These are phyloP conservation scores for Anolis sagrei DNA, from an alignment of 2,113 vertebrate genomes.

Conservation along the genomic window DNA sequence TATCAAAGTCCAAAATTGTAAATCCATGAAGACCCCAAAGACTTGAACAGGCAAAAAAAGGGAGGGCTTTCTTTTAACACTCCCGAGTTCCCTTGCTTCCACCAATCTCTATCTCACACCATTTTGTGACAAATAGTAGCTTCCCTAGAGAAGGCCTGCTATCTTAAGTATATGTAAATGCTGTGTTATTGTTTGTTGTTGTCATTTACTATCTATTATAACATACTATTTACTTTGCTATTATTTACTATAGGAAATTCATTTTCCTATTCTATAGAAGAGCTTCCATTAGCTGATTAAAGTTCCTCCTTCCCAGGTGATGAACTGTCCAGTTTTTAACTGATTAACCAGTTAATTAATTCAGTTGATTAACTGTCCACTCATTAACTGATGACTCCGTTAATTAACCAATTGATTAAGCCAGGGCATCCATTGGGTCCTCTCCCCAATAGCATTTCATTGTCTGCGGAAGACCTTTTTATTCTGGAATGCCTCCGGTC, in stretches of 20 bases:
- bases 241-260: background rate
- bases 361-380: constrained; percentile 27
- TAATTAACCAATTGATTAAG: constrained; percentile 32
- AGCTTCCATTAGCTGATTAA: background rate
- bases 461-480: background rate
- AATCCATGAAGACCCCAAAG: background rate
- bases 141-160: constrained; percentile 5
- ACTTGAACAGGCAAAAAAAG: background rate
- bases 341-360: constrained; percentile 27
- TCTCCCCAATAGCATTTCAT: background rate
- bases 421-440: background rate
- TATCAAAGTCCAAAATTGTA: constrained; percentile 1
- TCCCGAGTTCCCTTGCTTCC: constrained; percentile 7
- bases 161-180: background rate
- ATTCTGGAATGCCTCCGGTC: background rate
- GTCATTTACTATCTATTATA: background rate
- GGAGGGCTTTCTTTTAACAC: constrained; percentile 5
- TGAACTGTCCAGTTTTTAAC: constrained; percentile 23
- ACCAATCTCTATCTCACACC: background rate
- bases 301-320: background rate
- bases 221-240: too few relatives aligned
- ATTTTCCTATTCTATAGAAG: background rate
- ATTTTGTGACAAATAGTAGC: background rate
- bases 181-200: background rate
- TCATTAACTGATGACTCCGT: constrained; percentile 24